phyloP scores from a whole-genome alignment of 2,888 invertebrate genomes.

The Helobdella robusta region DNA sequence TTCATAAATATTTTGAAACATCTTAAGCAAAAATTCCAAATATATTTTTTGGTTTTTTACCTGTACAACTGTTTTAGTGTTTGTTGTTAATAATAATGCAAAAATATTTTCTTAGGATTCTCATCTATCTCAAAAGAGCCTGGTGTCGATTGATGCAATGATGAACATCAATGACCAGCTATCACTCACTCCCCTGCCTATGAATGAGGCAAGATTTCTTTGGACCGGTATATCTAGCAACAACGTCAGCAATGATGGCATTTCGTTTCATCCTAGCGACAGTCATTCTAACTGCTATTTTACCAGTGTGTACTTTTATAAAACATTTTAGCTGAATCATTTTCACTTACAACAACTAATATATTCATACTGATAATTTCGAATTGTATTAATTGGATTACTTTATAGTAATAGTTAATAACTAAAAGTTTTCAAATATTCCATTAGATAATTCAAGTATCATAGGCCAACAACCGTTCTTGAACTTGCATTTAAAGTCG shows the following conservation, averaged over 20 bases:
- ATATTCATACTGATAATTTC: too few species aligned
- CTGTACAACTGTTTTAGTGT: too few species aligned
- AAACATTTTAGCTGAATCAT: neutral
- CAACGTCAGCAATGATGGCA: neutral
- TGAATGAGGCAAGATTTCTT: conserved; percentile 10
- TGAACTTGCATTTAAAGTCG: conserved; percentile 10
- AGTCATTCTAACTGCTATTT: conserved; percentile 17
- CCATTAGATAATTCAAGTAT: conserved; percentile 8
- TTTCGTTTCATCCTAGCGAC: conserved; percentile 9
- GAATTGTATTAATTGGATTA: neutral
- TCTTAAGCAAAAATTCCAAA: too few species aligned
- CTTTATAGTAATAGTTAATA: neutral
- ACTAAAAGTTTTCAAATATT: too few species aligned
- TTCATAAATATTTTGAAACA: too few species aligned
- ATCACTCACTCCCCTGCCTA: neutral
- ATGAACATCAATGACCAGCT: conserved; percentile 7
- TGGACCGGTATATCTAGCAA: conserved; percentile 13
- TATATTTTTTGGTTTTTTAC: too few species aligned
- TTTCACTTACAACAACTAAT: too few species aligned
- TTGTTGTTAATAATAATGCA: too few species aligned
- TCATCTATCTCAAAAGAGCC: too few species aligned
- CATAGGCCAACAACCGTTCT: conserved; percentile 16
- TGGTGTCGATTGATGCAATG: conserved; percentile 6
- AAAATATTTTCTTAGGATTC: too few species aligned
- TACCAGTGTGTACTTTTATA: neutral